These are phyloP conservation scores for Julus scanicus DNA, from an alignment of 2,888 invertebrate genomes.

Conservation along the genomic window DNA sequence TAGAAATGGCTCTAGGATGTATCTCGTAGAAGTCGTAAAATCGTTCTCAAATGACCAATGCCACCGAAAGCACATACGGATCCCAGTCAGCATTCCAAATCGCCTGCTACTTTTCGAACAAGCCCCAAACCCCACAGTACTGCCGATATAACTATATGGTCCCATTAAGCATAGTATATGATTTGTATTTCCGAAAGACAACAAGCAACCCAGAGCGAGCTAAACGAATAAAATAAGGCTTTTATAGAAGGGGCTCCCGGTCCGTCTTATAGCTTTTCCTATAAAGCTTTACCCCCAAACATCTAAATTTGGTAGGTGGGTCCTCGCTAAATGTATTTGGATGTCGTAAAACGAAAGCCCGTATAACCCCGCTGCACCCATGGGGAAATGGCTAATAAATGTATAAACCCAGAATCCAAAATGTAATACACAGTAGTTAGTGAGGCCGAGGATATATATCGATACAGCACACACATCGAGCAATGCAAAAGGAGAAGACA, in stretches of 20 bases:
- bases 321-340: conserved; percentile 42
- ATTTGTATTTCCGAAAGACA: conserved; percentile 37
- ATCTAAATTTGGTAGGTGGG: conserved; percentile 32
- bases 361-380: conserved; percentile 32
- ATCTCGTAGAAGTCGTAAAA: too few relatives aligned
- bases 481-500: not conserved
- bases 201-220: conserved; percentile 21
- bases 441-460: conserved; percentile 12
- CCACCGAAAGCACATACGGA: not conserved
- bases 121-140: not conserved
- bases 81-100: not conserved
- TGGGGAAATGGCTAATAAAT: conserved; percentile 42
- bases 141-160: conserved; percentile 3
- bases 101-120: not conserved
- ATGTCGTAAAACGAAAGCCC: conserved; percentile 42
- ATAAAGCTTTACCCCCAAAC: conserved; percentile 38
- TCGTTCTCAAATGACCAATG: not conserved
- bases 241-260: conserved; percentile 20
- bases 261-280: conserved; percentile 42
- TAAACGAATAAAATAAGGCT: conserved; percentile 42
- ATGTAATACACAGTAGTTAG: conserved; percentile 42
- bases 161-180: conserved; percentile 42
- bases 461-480: not conserved
- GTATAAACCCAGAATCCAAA: conserved; percentile 39
- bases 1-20: not conserved